These are phyloP conservation scores for Melieria omissa DNA, from an alignment of 2,888 invertebrate species.

Conservation along the genomic window DNA sequence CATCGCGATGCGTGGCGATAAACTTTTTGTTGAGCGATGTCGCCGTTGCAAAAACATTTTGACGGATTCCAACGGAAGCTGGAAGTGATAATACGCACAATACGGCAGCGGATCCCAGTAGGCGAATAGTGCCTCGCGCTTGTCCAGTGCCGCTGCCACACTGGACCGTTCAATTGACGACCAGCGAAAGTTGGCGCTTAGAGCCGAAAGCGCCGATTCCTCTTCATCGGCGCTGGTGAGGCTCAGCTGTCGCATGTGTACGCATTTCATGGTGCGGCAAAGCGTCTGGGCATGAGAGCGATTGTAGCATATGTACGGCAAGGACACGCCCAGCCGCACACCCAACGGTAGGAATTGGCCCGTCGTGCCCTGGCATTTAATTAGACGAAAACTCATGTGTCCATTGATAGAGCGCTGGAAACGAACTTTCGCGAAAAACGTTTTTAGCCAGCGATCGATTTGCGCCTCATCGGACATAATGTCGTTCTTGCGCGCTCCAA, in stretches of 20 bases:
- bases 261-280: slow-evolving; percentile 69
- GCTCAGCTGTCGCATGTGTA: slow-evolving; percentile 71
- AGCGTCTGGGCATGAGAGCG: slow-evolving; percentile 73
- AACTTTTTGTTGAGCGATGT: slow-evolving; percentile 53
- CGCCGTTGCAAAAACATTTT: slow-evolving; percentile 70
- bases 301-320: slow-evolving; percentile 79
- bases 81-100: slow-evolving; percentile 86
- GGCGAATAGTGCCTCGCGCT: slow-evolving; percentile 82
- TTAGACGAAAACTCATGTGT: slow-evolving; percentile 82
- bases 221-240: slow-evolving; percentile 57
- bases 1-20: slow-evolving; percentile 45
- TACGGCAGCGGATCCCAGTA: slow-evolving; percentile 89
- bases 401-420: slow-evolving; percentile 78
- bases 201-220: slow-evolving; percentile 41
- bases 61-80: slow-evolving; percentile 75
- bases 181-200: slow-evolving; percentile 61
- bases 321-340: slow-evolving; percentile 80
- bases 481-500: slow-evolving; percentile 55
- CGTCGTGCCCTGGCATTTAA: slow-evolving; percentile 71
- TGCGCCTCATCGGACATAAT: slow-evolving; percentile 70
- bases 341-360: slow-evolving; percentile 72
- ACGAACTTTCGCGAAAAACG: slow-evolving; percentile 75
- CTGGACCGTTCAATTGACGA: slow-evolving; percentile 72
- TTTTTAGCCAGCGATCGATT: slow-evolving; percentile 78
- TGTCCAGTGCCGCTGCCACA: slow-evolving; percentile 72